Conservation (phyloP, 2,113 vertebrate species). For the Beaufortia kweichowensis region DNA sequence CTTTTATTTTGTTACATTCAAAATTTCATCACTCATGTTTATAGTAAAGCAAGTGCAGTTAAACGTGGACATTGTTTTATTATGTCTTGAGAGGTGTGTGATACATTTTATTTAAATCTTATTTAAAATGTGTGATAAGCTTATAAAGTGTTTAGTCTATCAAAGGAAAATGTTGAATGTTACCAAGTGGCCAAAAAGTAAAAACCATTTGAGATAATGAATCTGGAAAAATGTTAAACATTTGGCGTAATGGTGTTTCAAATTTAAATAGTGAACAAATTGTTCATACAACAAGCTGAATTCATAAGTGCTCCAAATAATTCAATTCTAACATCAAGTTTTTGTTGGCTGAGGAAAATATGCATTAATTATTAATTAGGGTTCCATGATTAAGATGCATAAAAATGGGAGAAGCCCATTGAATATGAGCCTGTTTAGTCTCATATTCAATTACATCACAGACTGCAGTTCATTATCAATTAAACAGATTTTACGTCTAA, state of each 20-base stretch:
- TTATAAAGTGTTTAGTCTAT: neutral
- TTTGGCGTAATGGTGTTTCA: neutral
- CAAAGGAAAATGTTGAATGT: neutral
- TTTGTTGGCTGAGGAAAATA: no score
- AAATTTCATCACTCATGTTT: constrained; percentile 74
- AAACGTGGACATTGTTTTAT: constrained; percentile 59
- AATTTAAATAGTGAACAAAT: neutral
- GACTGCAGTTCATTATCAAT: neutral
- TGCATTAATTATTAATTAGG: no score
- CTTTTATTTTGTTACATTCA: constrained; percentile 68
- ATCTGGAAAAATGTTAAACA: neutral
- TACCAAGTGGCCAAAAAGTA: neutral
- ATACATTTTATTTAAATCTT: neutral
- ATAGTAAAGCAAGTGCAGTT: constrained; percentile 76
- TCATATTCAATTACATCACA: neutral
- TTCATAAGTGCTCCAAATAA: neutral
- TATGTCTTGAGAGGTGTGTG: neutral
- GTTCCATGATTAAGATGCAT: no score
- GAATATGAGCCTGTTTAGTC: neutral
- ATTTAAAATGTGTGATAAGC: neutral
- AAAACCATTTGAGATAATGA: neutral
- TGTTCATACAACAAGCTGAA: neutral
- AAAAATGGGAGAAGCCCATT: no score
- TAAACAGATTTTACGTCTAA: neutral
- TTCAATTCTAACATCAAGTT: no score